Conservation (phyloP, 2,888 invertebrate genomes). For the Sepiola atlantica region DNA sequence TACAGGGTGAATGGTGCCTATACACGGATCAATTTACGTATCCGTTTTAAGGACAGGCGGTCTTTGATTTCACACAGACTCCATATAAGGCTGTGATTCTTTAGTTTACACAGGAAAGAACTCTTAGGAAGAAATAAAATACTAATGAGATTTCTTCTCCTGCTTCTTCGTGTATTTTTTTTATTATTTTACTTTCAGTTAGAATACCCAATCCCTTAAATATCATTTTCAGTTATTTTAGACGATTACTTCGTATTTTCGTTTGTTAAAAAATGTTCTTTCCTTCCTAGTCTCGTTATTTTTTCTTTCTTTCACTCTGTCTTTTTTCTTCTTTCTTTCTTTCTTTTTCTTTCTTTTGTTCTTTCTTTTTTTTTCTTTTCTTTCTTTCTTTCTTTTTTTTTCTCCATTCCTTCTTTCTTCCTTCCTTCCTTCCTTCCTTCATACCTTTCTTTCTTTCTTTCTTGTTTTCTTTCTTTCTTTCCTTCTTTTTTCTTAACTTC, state of each 20-base stretch:
- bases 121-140: neutral
- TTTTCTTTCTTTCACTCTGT: too few relatives aligned
- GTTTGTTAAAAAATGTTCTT: too few relatives aligned
- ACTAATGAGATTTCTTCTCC: constrained; percentile 5
- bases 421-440: too few relatives aligned
- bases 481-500: too few relatives aligned
- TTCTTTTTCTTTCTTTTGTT: too few relatives aligned
- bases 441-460: too few relatives aligned
- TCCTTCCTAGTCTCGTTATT: neutral
- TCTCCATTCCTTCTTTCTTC: too few relatives aligned
- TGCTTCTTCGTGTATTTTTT: neutral
- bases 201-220: neutral
- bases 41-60: constrained; percentile 18
- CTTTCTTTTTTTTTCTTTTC: too few relatives aligned
- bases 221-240: neutral
- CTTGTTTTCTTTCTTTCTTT: too few relatives aligned
- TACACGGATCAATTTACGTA: constrained; percentile 20
- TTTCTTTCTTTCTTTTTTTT: too few relatives aligned
- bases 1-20: neutral
- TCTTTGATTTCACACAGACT: neutral
- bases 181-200: neutral
- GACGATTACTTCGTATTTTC: neutral
- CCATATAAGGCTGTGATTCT: constrained; percentile 19
- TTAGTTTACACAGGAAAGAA: constrained; percentile 20
- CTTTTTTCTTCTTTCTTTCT: too few relatives aligned